Evolutionary conservation across 1,140 invertebrate species (phyloP), one percentile per base, ranked within the genome.

Genomic region (Psilanteris sp.): DNA sequence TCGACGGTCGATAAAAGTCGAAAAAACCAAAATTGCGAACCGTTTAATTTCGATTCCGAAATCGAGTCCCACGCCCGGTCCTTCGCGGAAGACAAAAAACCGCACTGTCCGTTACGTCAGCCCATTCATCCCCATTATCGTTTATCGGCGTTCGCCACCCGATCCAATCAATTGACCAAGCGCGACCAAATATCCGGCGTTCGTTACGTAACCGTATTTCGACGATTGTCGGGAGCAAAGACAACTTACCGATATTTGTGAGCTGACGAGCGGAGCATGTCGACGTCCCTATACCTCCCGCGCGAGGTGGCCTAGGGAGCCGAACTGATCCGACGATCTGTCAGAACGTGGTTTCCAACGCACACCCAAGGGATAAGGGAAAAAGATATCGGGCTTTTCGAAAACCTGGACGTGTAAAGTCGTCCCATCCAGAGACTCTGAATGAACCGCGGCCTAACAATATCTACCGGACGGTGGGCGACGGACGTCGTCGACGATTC

Each of bases 351-450:
- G 20, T 26, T 20, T 16, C 11, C 16, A 6, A 18, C 11, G 8
- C 24, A 66, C 50, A 37, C 36, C 46, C 59, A 29, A 16, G 43
- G 26, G 44, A 59, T 54, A 77, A 61, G 73, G 74, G 73, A 81
- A 75, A 72, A 72, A 2, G 43, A 16, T 29, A 22, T 16, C 34
- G 5, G 44, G 20, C n/a, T 29, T 11, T 11, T 6, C 15, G 26
- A 29, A n/a, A n/a, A 66, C 34, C 15, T 16, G 46, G 61, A 77
- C 81, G 71, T 80, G 79, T 74, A 76, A 79, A 83, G 66, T 70
- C 80, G 80, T 86, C 83, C 85, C 86, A 86, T 87, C 84, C 86
- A 82, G 84, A 85, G 83, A 81, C 81, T 81, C 81, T 84, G 81
- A 83, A 83, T 85, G 82, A 82, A 84, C 78, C 73, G 59, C 77